A percentile compares a stretch with the other conserved stretches of the same genome.
phyloP scores from a whole-genome alignment of 2,888 invertebrate genomes.

The Papilio protenor region DNA sequence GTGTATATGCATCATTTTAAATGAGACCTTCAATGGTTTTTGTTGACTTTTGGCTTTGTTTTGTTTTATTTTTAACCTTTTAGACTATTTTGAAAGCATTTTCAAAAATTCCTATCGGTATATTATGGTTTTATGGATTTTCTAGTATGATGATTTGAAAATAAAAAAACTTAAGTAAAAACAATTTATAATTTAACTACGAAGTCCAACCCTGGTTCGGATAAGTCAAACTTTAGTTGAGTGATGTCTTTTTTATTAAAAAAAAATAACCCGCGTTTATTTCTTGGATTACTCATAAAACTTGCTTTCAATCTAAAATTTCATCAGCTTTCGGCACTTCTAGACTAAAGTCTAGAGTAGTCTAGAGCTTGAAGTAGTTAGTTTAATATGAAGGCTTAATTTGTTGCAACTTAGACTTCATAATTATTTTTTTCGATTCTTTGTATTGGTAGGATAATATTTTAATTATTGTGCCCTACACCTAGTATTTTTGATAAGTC shows the following conservation, averaged over 20 bases:
- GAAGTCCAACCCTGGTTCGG: neutral
- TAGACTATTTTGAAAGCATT: too few relatives aligned
- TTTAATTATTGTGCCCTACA: neutral
- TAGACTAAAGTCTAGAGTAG: neutral
- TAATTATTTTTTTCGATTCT: neutral
- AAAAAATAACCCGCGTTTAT: neutral
- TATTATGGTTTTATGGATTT: too few relatives aligned
- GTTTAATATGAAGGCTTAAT: neutral
- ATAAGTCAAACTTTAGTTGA: neutral
- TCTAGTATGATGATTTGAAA: too few relatives aligned
- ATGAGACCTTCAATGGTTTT: too few relatives aligned
- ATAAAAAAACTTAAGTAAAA: neutral
- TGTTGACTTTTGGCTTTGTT: too few relatives aligned
- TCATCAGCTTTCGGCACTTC: neutral
- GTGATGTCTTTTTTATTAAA: neutral
- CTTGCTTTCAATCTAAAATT: neutral
- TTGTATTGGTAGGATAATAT: neutral
- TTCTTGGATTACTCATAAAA: neutral
- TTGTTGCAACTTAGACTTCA: neutral
- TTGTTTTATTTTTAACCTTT: too few relatives aligned
- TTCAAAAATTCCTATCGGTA: too few relatives aligned
- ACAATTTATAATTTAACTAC: neutral
- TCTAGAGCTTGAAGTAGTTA: neutral
- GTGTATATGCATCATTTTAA: too few relatives aligned
- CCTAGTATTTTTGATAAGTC: neutral